A percentile compares a stretch with the other conserved stretches of the same genome.
Evolutionary conservation across 2,797 vertebrate genomes (phyloP).

Genomic region (Peromyscus aztecus): DNA sequence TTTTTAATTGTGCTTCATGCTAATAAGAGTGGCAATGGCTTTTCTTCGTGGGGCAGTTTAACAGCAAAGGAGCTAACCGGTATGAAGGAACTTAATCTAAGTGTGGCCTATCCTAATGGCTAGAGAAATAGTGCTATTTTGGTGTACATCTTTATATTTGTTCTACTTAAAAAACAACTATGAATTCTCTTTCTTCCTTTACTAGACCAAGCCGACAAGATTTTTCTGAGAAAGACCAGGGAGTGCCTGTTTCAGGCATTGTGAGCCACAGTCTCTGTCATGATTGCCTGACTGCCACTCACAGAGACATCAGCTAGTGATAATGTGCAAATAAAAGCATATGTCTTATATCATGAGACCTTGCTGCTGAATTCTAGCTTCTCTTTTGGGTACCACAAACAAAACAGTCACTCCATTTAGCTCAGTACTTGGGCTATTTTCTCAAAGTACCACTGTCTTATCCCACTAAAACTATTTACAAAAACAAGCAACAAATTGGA

Average conservation of each 20-base stretch:
- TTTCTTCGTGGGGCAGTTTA: not conserved
- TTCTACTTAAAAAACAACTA: constrained; percentile 24
- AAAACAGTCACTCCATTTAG: no score
- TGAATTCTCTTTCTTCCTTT: constrained; percentile 43
- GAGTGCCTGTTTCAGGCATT: constrained; percentile 8
- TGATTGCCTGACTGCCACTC: not conserved
- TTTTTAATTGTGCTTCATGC: not conserved
- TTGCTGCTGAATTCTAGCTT: not conserved
- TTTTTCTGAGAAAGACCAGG: not conserved
- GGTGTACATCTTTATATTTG: not conserved
- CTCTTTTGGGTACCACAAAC: not conserved
- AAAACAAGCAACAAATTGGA: not conserved
- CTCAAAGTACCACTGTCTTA: not conserved
- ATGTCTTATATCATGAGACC: not conserved
- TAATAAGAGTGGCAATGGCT: not conserved
- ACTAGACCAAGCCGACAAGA: not conserved
- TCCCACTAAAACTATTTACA: constrained; percentile 54
- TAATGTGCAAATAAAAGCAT: not conserved
- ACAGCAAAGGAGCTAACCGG: not conserved
- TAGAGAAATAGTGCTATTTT: not conserved
- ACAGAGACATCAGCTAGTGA: not conserved
- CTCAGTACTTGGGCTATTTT: not conserved
- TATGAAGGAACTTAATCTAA: not conserved
- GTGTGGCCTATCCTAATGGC: not conserved
- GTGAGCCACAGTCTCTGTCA: not conserved